Evolutionary conservation across 2,888 invertebrate genomes (phyloP).

Genomic region (Cryptocephalus primarius): DNA sequence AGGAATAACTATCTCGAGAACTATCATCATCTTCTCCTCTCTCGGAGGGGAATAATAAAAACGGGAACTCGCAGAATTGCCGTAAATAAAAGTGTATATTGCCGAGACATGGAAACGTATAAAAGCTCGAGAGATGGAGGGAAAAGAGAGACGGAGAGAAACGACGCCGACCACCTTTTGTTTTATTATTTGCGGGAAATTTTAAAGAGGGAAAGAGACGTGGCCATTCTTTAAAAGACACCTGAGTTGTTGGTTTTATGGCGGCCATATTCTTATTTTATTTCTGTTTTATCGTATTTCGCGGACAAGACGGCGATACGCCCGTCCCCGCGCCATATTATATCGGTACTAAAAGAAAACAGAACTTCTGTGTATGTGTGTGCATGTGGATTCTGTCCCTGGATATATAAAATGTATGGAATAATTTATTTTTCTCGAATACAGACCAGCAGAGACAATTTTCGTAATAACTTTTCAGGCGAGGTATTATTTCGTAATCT

Average conservation of each 20-base stretch:
- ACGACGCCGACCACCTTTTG: constrained; percentile 8
- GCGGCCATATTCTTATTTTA: constrained; percentile 29
- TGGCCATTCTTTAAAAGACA: constrained; percentile 23
- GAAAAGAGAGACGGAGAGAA: no score
- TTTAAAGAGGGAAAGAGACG: constrained; percentile 10
- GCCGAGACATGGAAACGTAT: no score
- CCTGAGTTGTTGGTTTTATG: constrained; percentile 28
- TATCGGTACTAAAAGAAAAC: constrained; percentile 29
- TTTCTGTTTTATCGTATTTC: constrained; percentile 27
- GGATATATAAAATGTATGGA: constrained; percentile 37
- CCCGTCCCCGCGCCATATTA: constrained; percentile 18
- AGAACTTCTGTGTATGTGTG: constrained; percentile 29
- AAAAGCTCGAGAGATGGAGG: no score
- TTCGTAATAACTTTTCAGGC: no score
- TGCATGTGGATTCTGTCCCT: constrained; percentile 24
- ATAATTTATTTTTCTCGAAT: constrained; percentile 31
- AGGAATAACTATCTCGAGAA: no score
- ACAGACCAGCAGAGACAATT: constrained; percentile 3
- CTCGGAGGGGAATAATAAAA: no score
- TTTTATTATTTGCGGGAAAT: constrained; percentile 18
- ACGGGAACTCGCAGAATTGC: no score
- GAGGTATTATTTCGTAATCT: no score
- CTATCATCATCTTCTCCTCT: no score
- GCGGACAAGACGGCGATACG: constrained; percentile 17
- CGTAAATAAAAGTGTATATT: no score